A percentile compares a stretch with the other conserved stretches of the same genome.
Evolutionary conservation across 2,797 vertebrate genomes (phyloP).

Genomic region (Mormyrus proboscirostris): DNA sequence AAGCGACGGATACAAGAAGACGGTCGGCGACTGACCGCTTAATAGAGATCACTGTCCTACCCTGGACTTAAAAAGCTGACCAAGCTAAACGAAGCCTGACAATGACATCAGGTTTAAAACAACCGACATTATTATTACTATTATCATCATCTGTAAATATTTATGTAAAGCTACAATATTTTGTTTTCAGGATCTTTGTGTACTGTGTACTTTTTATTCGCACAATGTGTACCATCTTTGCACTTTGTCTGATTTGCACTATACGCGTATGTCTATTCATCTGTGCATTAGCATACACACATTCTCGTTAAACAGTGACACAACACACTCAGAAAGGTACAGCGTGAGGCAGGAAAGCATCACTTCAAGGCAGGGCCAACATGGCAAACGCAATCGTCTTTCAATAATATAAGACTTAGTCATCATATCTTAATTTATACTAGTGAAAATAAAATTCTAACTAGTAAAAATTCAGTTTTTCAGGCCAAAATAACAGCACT

Average conservation of each 20-base stretch:
- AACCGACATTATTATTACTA: background rate
- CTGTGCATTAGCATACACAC: background rate
- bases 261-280: background rate
- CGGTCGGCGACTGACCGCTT: background rate
- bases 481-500: background rate
- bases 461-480: background rate
- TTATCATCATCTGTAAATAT: background rate
- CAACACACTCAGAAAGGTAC: background rate
- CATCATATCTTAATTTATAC: background rate
- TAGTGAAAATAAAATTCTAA: background rate
- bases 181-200: background rate
- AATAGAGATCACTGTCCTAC: background rate
- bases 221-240: background rate
- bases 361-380: background rate
- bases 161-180: background rate
- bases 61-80: background rate
- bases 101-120: background rate
- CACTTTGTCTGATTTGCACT: background rate
- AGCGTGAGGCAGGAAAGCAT: background rate
- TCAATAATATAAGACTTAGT: background rate
- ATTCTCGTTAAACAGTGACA: background rate
- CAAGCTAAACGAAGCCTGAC: background rate
- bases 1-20: background rate
- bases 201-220: background rate
- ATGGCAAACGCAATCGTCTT: background rate